Conservation (phyloP, 1,140 invertebrate species). For the Globodera rostochiensis region DNA sequence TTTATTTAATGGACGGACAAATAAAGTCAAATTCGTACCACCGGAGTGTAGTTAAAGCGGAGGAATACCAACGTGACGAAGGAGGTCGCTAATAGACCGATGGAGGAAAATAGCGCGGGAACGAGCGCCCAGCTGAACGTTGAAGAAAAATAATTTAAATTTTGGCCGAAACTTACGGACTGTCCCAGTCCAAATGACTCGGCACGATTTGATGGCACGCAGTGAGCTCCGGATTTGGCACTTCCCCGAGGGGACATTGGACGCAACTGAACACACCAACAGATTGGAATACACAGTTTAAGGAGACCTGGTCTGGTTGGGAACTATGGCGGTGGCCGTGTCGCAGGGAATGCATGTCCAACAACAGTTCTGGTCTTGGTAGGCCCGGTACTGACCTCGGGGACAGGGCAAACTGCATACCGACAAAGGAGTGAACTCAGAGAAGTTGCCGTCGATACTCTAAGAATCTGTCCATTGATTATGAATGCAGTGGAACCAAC, state of each 20-base stretch:
- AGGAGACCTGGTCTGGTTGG: constrained; percentile 72
- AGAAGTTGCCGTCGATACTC: constrained; percentile 40
- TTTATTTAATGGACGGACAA: constrained; percentile 49
- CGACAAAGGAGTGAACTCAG: constrained; percentile 68
- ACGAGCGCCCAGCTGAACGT: constrained; percentile 71
- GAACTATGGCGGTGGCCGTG: constrained; percentile 73
- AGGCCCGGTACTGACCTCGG: constrained; percentile 72
- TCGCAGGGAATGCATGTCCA: constrained; percentile 77
- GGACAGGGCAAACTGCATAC: constrained; percentile 74
- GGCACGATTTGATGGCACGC: constrained; percentile 73
- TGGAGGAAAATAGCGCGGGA: constrained; percentile 73
- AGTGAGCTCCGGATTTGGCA: constrained; percentile 72
- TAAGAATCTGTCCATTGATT: constrained; percentile 21
- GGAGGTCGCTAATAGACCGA: constrained; percentile 74
- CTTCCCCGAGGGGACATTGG: constrained; percentile 72
- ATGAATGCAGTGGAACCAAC: constrained; percentile 14
- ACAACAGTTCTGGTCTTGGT: constrained; percentile 72
- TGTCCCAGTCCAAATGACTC: constrained; percentile 75
- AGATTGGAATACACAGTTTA: not conserved
- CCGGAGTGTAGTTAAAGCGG: constrained; percentile 76
- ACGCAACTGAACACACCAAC: constrained; percentile 55
- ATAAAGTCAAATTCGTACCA: constrained; percentile 66
- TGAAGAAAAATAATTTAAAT: too few relatives aligned
- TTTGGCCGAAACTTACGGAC: constrained; percentile 65
- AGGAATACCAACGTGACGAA: constrained; percentile 74